phyloP scores from a whole-genome alignment of 2,888 invertebrate genomes.

The Euclidia mi region DNA sequence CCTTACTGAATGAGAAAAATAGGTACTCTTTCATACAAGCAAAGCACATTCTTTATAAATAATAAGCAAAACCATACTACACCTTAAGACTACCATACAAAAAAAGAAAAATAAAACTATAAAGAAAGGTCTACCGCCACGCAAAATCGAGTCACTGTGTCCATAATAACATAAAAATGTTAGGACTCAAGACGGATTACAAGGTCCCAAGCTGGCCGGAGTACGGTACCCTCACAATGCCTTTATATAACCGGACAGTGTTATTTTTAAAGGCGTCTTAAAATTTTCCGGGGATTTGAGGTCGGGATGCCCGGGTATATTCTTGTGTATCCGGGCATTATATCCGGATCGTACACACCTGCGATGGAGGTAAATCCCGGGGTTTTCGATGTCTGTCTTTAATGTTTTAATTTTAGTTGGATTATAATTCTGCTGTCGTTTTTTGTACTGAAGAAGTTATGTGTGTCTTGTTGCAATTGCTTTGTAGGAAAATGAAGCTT shows the following conservation, averaged over 20 bases:
- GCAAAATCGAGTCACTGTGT: slow-evolving; percentile 54
- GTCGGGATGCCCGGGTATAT: slow-evolving; percentile 23
- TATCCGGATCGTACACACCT: slow-evolving; percentile 47
- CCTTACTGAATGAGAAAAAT: no score
- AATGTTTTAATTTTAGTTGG: slow-evolving; percentile 35
- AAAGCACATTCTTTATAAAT: no score
- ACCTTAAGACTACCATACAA: background rate
- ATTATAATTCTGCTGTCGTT: slow-evolving; percentile 2
- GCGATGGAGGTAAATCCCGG: slow-evolving; percentile 43
- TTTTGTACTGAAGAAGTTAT: background rate
- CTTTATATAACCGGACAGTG: slow-evolving; percentile 31
- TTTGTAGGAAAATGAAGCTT: no score
- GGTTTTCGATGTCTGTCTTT: slow-evolving; percentile 29
- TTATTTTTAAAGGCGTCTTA: slow-evolving; percentile 49
- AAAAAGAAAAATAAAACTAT: slow-evolving; percentile 1
- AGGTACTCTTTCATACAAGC: no score
- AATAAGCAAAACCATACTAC: no score
- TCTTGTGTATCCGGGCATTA: slow-evolving; percentile 46
- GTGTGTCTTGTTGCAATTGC: no score
- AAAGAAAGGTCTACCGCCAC: slow-evolving; percentile 6
- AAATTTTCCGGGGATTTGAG: slow-evolving; percentile 52
- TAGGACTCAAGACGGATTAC: slow-evolving; percentile 55
- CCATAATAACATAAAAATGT: slow-evolving; percentile 59
- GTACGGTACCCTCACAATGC: slow-evolving; percentile 35
- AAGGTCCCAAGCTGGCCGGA: slow-evolving; percentile 30